Percentiles rank a stretch among this genome's conserved stretches.
These are phyloP conservation scores for Gibbula magus DNA, from an alignment of 2,888 invertebrate species.

Conservation along the genomic window DNA sequence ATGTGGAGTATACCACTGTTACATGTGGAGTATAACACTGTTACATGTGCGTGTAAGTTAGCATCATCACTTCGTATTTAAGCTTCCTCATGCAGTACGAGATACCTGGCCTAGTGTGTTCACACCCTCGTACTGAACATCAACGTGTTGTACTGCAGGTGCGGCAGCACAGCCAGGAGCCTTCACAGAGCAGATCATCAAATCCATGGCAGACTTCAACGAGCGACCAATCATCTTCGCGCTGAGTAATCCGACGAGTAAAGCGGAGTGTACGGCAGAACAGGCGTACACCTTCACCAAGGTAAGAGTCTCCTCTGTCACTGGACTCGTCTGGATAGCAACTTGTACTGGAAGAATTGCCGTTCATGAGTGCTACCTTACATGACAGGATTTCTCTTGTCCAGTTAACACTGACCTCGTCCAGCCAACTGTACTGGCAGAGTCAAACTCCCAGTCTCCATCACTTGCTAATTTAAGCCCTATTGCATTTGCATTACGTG, in stretches of 20 bases:
- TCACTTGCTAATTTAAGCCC: no score
- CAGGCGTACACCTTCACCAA: slow-evolving; percentile 91
- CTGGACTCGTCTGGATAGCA: no score
- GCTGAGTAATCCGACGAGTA: slow-evolving; percentile 97
- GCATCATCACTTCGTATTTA: background rate
- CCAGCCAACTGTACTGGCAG: no score
- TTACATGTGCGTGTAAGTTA: background rate
- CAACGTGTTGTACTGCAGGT: slow-evolving; percentile 76
- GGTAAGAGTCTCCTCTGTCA: no score
- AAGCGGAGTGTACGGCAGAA: slow-evolving; percentile 99
- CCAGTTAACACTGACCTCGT: no score
- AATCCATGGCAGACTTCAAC: slow-evolving; percentile 89
- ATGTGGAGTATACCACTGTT: background rate
- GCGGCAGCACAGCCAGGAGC: slow-evolving; percentile 95
- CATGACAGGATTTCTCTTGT: no score
- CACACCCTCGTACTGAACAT: background rate
- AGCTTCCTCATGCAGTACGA: background rate
- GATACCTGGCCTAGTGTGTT: background rate
- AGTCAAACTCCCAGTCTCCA: no score
- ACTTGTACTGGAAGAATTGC: no score
- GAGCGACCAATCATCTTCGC: slow-evolving; percentile 95
- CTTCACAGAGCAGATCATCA: slow-evolving; percentile 90
- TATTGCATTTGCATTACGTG: no score
- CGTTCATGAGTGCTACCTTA: no score
- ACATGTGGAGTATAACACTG: background rate